Evolutionary conservation across 2,113 vertebrate species (phyloP).

Genomic region (Rhadina sibilatrix): DNA sequence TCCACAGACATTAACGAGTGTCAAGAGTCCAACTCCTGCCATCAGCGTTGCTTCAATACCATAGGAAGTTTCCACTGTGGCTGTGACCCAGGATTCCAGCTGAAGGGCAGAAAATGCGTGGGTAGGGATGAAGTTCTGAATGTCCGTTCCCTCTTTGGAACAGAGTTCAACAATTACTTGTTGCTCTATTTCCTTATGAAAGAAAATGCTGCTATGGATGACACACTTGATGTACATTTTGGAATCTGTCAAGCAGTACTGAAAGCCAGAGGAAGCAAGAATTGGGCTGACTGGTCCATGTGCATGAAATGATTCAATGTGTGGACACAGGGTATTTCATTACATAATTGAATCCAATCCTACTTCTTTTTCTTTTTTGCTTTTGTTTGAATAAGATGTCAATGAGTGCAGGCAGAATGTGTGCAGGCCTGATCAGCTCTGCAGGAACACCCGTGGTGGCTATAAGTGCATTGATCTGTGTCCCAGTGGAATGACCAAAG

Average conservation of each 20-base stretch:
- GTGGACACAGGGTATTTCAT: background rate
- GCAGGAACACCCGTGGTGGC: constrained; percentile 92
- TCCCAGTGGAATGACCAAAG: constrained; percentile 91
- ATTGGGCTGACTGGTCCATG: background rate
- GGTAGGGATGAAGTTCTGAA: constrained; percentile 72
- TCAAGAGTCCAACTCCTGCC: constrained; percentile 88
- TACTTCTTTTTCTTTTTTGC: background rate
- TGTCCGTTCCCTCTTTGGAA: background rate
- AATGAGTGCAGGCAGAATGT: constrained; percentile 94
- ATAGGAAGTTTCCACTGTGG: constrained; percentile 94
- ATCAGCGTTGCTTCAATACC: constrained; percentile 91
- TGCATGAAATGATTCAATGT: background rate
- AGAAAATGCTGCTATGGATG: background rate
- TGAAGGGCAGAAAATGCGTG: constrained; percentile 89
- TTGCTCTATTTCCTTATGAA: background rate
- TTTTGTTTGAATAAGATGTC: constrained; percentile 78
- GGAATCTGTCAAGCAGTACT: background rate
- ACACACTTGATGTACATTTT: background rate
- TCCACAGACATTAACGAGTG: constrained; percentile 93
- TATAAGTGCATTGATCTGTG: constrained; percentile 96
- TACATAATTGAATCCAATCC: background rate
- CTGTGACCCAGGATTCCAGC: constrained; percentile 91
- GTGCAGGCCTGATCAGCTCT: constrained; percentile 91
- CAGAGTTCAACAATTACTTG: background rate
- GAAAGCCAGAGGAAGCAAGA: background rate